Conservation (phyloP, 2,797 vertebrate species). For the Pseudotriccus pelzelni region DNA sequence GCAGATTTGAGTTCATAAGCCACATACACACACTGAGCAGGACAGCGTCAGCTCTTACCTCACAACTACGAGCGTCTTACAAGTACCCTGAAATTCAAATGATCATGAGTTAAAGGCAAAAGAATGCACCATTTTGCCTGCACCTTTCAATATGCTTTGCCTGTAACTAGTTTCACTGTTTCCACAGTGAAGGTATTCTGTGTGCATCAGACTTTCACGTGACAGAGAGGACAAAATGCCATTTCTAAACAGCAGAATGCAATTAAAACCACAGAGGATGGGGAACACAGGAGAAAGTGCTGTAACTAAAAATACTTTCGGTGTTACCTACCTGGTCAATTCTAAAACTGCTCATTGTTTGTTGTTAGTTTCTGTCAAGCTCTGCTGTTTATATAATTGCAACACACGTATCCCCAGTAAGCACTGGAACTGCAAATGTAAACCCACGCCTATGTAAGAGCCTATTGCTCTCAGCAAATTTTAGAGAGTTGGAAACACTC, state of each 20-base stretch:
- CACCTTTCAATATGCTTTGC: neutral
- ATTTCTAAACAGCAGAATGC: conserved; percentile 15
- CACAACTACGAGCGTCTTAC: neutral
- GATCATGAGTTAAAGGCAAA: neutral
- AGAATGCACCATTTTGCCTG: neutral
- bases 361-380: conserved; percentile 8
- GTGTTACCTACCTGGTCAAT: conserved; percentile 11
- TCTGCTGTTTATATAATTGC: neutral
- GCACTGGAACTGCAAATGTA: neutral
- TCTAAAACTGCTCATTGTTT: conserved; percentile 28
- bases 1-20: neutral
- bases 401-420: neutral
- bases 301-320: conserved; percentile 23
- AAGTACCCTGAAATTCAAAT: neutral
- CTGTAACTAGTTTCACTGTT: neutral
- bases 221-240: neutral
- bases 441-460: neutral
- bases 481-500: neutral
- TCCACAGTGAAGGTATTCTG: neutral
- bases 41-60: neutral
- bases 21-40: neutral
- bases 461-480: neutral
- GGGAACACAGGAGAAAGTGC: neutral
- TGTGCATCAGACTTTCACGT: neutral
- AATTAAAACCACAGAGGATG: conserved; percentile 5